Percentiles rank a stretch among this genome's conserved stretches.
phyloP scores from a whole-genome alignment of 2,888 invertebrate species.

The Metopia argyrocephala region DNA sequence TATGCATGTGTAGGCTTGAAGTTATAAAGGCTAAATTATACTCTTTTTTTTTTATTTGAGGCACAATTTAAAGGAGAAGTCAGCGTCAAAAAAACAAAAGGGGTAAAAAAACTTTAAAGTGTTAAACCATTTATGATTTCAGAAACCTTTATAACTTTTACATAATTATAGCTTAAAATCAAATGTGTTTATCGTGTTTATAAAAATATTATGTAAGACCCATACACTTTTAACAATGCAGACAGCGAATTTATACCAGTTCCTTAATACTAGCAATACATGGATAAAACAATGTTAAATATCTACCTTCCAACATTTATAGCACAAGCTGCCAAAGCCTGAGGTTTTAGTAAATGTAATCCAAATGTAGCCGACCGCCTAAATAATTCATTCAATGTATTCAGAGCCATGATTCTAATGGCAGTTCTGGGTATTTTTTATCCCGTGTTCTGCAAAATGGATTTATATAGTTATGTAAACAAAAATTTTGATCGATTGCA shows the following conservation, averaged over 20 bases:
- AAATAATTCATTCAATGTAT: slow-evolving; percentile 65
- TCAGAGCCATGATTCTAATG: slow-evolving; percentile 61
- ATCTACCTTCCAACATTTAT: slow-evolving; percentile 49
- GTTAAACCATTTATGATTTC: neutral
- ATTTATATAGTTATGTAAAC: neutral
- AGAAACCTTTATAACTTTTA: neutral
- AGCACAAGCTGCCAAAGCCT: slow-evolving; percentile 47
- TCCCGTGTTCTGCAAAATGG: neutral
- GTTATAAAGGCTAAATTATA: too few relatives aligned
- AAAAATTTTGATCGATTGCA: neutral
- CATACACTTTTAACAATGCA: neutral
- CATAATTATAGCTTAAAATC: neutral
- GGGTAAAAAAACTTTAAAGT: too few relatives aligned
- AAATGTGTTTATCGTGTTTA: neutral
- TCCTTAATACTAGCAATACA: neutral
- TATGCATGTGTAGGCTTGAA: too few relatives aligned
- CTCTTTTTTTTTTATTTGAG: too few relatives aligned
- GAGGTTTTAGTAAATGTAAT: slow-evolving; percentile 62
- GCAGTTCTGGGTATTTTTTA: neutral
- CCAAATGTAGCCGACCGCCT: slow-evolving; percentile 68
- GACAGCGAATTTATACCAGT: neutral
- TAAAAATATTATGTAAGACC: slow-evolving; percentile 29
- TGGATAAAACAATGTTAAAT: neutral
- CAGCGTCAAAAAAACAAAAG: too few relatives aligned
- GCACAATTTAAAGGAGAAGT: too few relatives aligned